These are phyloP conservation scores for Calameuta pallipes DNA, from an alignment of 2,888 invertebrate genomes.

Conservation along the genomic window DNA sequence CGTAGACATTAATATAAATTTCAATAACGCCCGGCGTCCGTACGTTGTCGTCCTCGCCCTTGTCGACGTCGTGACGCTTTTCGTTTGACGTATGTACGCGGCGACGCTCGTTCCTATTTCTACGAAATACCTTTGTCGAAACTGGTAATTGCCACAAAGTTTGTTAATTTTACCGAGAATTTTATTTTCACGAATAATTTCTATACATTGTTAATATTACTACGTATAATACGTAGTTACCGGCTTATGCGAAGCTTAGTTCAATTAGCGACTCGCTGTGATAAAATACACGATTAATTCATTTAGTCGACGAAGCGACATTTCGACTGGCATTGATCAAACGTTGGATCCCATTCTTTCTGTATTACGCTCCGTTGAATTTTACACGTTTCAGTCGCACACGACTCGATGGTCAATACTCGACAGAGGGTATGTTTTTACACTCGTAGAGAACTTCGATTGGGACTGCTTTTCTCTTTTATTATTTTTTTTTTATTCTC, in stretches of 20 bases:
- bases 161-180: neutral
- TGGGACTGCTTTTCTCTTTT: neutral
- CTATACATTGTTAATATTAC: neutral
- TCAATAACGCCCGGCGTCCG: conserved; percentile 44
- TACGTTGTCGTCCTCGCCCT: neutral
- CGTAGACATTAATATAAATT: conserved; percentile 52
- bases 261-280: neutral
- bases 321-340: neutral
- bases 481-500: neutral
- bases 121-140: neutral
- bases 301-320: neutral
- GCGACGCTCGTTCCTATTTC: neutral
- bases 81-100: neutral
- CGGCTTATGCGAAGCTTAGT: neutral
- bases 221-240: neutral
- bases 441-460: neutral
- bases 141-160: neutral
- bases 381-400: neutral
- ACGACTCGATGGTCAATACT: neutral
- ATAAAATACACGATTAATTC: neutral
- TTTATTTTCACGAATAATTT: neutral
- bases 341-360: neutral
- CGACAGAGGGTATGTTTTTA: neutral
- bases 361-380: neutral
- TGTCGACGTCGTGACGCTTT: neutral